Evolutionary conservation across 1,140 invertebrate genomes (phyloP).

Genomic region (Ruditapes philippinarum): DNA sequence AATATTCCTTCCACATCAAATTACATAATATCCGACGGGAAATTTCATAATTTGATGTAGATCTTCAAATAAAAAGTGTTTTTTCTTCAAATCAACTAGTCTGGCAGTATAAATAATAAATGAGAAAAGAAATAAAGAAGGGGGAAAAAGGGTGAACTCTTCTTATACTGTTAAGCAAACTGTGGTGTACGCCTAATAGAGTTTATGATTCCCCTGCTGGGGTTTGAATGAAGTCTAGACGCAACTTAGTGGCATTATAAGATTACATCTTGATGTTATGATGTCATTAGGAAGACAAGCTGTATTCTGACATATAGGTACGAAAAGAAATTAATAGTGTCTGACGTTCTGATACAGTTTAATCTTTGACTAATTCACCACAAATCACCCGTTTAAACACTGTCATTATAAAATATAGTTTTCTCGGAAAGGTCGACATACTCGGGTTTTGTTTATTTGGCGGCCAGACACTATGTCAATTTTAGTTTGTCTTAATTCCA

Average conservation of each 20-base stretch:
- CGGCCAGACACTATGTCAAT: background rate
- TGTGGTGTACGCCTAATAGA: background rate
- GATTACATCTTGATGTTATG: background rate
- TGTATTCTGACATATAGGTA: background rate
- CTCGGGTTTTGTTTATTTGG: background rate
- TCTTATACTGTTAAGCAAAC: background rate
- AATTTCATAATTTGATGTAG: constrained; percentile 27
- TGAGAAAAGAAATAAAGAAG: background rate
- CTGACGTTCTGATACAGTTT: background rate
- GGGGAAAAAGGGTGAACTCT: background rate
- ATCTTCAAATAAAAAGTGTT: constrained; percentile 5
- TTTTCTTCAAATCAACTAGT: constrained; percentile 23
- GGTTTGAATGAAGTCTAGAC: constrained; percentile 29
- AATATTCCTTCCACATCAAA: constrained; percentile 6
- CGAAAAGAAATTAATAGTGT: constrained; percentile 16
- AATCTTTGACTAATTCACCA: background rate
- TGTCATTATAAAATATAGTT: background rate
- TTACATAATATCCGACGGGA: background rate
- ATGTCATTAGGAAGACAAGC: constrained; percentile 1
- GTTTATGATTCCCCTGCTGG: constrained; percentile 15
- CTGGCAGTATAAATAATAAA: background rate
- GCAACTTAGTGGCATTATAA: background rate
- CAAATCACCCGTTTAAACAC: background rate
- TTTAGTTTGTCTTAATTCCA: background rate
- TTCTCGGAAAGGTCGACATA: background rate